Conservation (phyloP, 2,888 invertebrate species). For the Agrotis clavis region DNA sequence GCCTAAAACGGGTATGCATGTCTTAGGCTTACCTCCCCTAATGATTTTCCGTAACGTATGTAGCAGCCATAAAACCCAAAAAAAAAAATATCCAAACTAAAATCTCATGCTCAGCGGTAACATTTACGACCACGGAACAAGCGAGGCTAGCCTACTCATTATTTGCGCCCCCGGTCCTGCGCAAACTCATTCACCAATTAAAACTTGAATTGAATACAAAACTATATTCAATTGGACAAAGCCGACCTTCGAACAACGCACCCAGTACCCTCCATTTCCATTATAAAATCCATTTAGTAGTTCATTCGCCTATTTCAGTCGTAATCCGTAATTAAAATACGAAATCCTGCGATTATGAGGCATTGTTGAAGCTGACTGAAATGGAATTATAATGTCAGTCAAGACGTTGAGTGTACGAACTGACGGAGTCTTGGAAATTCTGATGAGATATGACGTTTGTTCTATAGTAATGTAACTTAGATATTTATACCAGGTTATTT, state of each 20-base stretch:
- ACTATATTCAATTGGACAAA: conserved; percentile 18
- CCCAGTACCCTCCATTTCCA: conserved; percentile 31
- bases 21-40: too few species aligned
- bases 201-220: conserved; percentile 17
- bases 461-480: neutral
- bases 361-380: conserved; percentile 53
- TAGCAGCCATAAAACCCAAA: too few species aligned
- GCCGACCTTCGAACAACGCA: conserved; percentile 10
- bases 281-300: conserved; percentile 53
- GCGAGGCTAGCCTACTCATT: neutral
- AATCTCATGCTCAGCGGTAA: neutral
- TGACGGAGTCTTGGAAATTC: conserved; percentile 8
- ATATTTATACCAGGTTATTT: neutral
- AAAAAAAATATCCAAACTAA: neutral
- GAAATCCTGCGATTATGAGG: conserved; percentile 57
- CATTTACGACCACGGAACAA: neutral
- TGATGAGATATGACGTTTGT: conserved; percentile 5
- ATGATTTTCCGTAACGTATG: too few species aligned
- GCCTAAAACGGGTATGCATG: too few species aligned
- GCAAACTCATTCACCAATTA: conserved; percentile 14
- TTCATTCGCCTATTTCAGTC: conserved; percentile 42
- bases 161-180: neutral
- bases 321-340: conserved; percentile 60
- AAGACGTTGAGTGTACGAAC: conserved; percentile 10
- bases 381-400: conserved; percentile 56